These are phyloP conservation scores for Ernsta delagoae DNA, from an alignment of 2,888 invertebrate species.

Conservation along the genomic window DNA sequence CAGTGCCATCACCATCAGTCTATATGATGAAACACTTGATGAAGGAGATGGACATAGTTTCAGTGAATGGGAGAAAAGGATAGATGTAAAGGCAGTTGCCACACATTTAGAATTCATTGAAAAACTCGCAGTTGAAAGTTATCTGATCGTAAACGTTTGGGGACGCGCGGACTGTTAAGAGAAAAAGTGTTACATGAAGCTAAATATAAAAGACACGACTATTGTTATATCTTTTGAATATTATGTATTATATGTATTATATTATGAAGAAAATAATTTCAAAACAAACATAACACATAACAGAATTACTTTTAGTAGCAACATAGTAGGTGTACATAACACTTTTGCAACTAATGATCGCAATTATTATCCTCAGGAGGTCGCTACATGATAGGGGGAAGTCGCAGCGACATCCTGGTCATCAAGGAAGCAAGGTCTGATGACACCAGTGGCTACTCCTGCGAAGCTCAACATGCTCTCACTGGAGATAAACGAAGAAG, in stretches of 20 bases:
- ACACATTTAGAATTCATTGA: slow-evolving; percentile 84
- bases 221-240: neutral
- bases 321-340: neutral
- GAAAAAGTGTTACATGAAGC: slow-evolving; percentile 18
- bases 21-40: slow-evolving; percentile 44
- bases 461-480: slow-evolving; percentile 91
- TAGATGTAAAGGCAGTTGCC: slow-evolving; percentile 44
- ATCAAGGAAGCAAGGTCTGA: slow-evolving; percentile 89
- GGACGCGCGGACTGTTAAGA: slow-evolving; percentile 40
- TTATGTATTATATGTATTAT: no score
- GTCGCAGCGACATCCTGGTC: slow-evolving; percentile 86
- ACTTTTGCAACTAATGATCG: neutral
- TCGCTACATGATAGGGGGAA: slow-evolving; percentile 88
- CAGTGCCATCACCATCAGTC: slow-evolving; percentile 59
- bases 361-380: slow-evolving; percentile 81
- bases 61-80: slow-evolving; percentile 41
- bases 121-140: slow-evolving; percentile 78
- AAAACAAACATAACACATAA: no score
- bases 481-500: slow-evolving; percentile 92
- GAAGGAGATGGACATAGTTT: slow-evolving; percentile 45
- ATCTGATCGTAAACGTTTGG: slow-evolving; percentile 76
- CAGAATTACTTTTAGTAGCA: neutral
- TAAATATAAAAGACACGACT: neutral
- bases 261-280: no score
- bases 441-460: slow-evolving; percentile 90